These are phyloP conservation scores for Tragelaphus imberbis DNA, from an alignment of 2,113 vertebrate species.

Conservation along the genomic window DNA sequence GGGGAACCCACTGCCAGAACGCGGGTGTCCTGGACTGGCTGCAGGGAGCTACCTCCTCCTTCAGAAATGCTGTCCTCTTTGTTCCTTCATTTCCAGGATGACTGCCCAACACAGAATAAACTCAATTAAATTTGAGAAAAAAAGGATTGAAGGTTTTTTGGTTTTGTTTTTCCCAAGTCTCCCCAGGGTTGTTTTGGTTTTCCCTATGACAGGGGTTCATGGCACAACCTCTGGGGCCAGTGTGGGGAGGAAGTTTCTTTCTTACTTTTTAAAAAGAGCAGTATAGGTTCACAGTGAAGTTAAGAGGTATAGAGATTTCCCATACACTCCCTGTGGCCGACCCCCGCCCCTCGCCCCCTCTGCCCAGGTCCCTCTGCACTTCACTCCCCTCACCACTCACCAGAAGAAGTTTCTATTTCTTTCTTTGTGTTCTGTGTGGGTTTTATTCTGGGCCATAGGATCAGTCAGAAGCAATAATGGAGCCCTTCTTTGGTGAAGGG, in stretches of 20 bases:
- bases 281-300: neutral
- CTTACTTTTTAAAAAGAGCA: neutral
- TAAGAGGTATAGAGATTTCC: neutral
- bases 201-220: fast-evolving
- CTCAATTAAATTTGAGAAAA: too few relatives aligned
- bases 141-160: neutral
- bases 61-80: neutral
- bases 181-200: neutral
- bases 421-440: neutral
- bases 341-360: too few relatives aligned
- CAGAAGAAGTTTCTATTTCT: neutral
- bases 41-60: too few relatives aligned
- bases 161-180: neutral
- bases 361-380: neutral
- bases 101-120: neutral
- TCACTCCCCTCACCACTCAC: neutral
- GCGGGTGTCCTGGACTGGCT: neutral
- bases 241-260: neutral
- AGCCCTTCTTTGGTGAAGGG: neutral
- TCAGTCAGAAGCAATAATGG: fast-evolving
- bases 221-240: neutral
- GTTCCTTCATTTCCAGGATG: fast-evolving
- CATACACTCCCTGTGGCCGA: neutral
- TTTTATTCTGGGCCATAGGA: fast-evolving
- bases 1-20: neutral